Evolutionary conservation across 2,888 invertebrate genomes (phyloP), one percentile per base, ranked within the genome.

Genomic region (Dusona sp.): DNA sequence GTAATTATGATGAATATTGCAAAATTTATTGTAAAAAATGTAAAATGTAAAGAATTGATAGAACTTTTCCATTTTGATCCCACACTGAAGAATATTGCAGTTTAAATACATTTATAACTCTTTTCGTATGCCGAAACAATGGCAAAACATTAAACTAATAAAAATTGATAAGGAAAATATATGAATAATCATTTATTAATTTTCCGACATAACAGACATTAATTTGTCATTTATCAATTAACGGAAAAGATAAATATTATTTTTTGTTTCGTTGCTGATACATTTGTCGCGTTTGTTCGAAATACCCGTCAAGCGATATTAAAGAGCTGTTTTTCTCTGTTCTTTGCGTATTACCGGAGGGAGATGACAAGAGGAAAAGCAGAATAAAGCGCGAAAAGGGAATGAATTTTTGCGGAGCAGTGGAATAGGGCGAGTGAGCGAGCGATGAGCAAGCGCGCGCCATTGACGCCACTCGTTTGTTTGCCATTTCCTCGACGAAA

Each of bases 401-500:
- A 81, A 83, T 61, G 86, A 86, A 81, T 86, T 84, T 86, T 84
- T 68, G 68, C 61, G 42, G 6, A 57, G 51, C 8, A 22, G 57
- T 29, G 83, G 68, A 78, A 83, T 70, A 79, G 70, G 51, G 83
- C 38, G 70, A 68, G 45, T 89, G 70, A 68, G 74, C 89, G 72
- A 70, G 77, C 83, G 81, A 84, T 84, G 84, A 79, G 79, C 84
- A 61, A 84, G 81, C 86, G 84, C 86, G 79, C 86, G 84, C 79
- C 90, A 88, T 89, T 89, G 86, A 88, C 89, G 88, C 87, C 16
- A 91, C 92, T 93, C 93, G 92, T 93, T 93, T 93, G 93, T 93
- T 93, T 93, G 93, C 93, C 93, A 93, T 93, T 93, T 93, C 93
- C 93, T 93, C 91, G 91, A 91, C 91, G 92, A 88, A 87, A 87